Percentiles rank a stretch among this genome's conserved stretches.
These are phyloP conservation scores for Solea senegalensis DNA, from an alignment of 2,113 vertebrate genomes.

Conservation along the genomic window DNA sequence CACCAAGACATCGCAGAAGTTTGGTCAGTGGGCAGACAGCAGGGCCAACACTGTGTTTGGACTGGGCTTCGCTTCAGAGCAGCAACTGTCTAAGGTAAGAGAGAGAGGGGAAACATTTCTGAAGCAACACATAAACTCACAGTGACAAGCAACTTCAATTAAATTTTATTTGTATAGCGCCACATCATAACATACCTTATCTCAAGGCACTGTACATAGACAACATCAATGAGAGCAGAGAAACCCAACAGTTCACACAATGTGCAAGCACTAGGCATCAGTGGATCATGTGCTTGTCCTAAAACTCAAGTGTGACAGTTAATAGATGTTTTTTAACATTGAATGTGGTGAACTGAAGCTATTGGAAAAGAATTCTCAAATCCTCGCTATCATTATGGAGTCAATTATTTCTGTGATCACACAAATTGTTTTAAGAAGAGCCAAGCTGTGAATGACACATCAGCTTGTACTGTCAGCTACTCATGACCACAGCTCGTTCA, in stretches of 20 bases:
- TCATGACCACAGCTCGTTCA: slow-evolving; percentile 21
- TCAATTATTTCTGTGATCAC: slow-evolving; percentile 13
- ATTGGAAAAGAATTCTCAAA: not conserved
- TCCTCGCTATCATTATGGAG: not conserved
- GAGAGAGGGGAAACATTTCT: slow-evolving; percentile 21
- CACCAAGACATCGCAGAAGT: slow-evolving; percentile 97
- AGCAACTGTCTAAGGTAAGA: slow-evolving; percentile 91
- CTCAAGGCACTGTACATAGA: no score
- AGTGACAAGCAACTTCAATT: not conserved
- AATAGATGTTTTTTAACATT: not conserved
- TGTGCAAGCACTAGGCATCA: no score
- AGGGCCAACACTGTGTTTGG: slow-evolving; percentile 97
- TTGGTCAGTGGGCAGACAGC: slow-evolving; percentile 98
- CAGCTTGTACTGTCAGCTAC: not conserved
- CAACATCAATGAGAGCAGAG: no score
- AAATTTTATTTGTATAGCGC: no score
- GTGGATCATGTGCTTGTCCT: not conserved
- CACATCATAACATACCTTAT: no score
- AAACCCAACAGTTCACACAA: no score
- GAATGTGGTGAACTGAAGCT: not conserved
- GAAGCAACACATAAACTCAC: not conserved
- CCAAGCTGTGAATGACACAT: not conserved
- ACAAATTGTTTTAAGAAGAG: not conserved
- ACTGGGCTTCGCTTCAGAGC: slow-evolving; percentile 92
- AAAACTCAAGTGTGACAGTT: not conserved